Evolutionary conservation across 1,140 invertebrate genomes (phyloP).

Genomic region (Papilio helenus): DNA sequence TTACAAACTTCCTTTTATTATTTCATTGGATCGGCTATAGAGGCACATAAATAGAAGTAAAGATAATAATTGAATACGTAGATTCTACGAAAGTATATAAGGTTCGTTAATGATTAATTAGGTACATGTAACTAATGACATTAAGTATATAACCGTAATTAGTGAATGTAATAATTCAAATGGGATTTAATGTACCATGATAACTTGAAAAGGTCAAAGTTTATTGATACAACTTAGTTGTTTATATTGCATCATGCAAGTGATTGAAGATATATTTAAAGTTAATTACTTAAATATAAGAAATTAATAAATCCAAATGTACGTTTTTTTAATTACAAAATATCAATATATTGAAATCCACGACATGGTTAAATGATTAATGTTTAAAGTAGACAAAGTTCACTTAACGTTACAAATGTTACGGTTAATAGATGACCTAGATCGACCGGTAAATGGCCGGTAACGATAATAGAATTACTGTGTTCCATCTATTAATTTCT

Average conservation of each 20-base stretch:
- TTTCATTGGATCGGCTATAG: background rate
- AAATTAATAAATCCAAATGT: background rate
- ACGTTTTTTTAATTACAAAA: background rate
- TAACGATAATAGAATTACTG: too few relatives aligned
- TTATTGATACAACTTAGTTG: background rate
- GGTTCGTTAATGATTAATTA: background rate
- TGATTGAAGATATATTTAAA: background rate
- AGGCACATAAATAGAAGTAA: too few relatives aligned
- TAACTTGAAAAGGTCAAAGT: constrained; percentile 1
- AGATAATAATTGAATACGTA: too few relatives aligned
- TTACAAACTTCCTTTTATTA: background rate
- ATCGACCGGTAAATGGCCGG: too few relatives aligned
- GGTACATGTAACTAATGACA: background rate
- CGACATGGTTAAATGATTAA: background rate
- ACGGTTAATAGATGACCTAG: constrained; percentile 11
- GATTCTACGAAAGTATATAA: background rate
- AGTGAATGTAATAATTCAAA: background rate
- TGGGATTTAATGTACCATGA: background rate
- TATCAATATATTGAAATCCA: background rate
- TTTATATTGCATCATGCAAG: background rate
- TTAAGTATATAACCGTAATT: background rate
- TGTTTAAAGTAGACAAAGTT: constrained; percentile 6
- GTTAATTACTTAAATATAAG: too few relatives aligned
- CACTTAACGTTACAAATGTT: background rate
- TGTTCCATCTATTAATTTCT: too few relatives aligned